A percentile compares a stretch with the other conserved stretches of the same genome.
These are phyloP conservation scores for Frankliniella intonsa DNA, from an alignment of 2,888 invertebrate genomes.

Conservation along the genomic window DNA sequence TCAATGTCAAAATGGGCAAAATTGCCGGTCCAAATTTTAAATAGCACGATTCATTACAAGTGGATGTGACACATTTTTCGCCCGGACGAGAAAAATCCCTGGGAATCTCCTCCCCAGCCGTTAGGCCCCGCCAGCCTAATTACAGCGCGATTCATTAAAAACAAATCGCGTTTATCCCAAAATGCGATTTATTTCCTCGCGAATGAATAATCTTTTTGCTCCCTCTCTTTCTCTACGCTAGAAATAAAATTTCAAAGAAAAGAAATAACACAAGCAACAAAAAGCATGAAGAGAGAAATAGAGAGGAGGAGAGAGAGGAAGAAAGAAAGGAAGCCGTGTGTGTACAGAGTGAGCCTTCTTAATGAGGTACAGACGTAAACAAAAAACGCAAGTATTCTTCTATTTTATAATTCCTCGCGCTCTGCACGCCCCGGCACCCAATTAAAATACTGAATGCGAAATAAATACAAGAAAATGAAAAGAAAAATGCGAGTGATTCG, in stretches of 20 bases:
- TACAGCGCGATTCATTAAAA: not conserved
- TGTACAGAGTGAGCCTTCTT: not conserved
- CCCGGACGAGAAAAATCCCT: too few species aligned
- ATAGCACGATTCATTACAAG: too few species aligned
- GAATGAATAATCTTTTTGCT: too few species aligned
- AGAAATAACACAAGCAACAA: not conserved
- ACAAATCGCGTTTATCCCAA: not conserved
- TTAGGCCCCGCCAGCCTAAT: not conserved
- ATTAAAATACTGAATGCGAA: conserved; percentile 16
- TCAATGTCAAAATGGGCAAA: too few species aligned
- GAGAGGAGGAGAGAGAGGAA: not conserved
- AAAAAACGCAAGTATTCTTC: not conserved
- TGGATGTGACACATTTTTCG: too few species aligned
- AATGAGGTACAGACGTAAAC: not conserved
- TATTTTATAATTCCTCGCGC: not conserved
- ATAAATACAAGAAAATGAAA: not conserved
- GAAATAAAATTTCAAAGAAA: not conserved
- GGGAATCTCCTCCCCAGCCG: not conserved
- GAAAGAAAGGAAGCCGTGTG: not conserved
- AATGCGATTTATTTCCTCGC: too few species aligned
- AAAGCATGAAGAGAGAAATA: not conserved
- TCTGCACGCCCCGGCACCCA: not conserved
- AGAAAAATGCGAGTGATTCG: not conserved
- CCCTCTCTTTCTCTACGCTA: too few species aligned
- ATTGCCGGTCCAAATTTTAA: too few species aligned